These are phyloP conservation scores for Microcebus tavaratra DNA, from an alignment of 2,113 vertebrate genomes.

Conservation along the genomic window DNA sequence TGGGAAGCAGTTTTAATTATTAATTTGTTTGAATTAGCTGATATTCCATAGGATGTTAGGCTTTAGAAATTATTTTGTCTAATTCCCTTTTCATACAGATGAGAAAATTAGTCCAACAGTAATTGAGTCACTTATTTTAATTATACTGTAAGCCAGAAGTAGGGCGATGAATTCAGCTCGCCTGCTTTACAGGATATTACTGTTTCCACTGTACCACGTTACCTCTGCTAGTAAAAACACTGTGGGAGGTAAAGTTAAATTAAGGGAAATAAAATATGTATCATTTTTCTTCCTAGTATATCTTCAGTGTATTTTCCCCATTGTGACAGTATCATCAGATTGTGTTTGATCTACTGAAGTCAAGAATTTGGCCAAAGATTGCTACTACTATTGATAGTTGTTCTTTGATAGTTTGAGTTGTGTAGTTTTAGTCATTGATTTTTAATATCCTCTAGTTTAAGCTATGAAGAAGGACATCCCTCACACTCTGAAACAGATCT, in stretches of 20 bases:
- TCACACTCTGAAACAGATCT: slow-evolving; percentile 94
- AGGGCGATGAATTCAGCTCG: neutral
- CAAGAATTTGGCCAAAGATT: slow-evolving; percentile 23
- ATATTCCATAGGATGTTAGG: neutral
- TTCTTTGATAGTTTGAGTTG: slow-evolving; percentile 22
- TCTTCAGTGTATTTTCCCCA: neutral
- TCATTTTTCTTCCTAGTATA: neutral
- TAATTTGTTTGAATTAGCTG: slow-evolving; percentile 20
- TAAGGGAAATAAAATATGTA: neutral
- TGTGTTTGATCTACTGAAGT: neutral
- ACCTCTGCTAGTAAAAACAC: neutral
- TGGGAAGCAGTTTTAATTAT: slow-evolving; percentile 30
- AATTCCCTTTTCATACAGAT: neutral
- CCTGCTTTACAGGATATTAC: neutral
- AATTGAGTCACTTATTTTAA: neutral
- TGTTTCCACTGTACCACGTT: neutral
- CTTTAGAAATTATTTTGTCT: neutral
- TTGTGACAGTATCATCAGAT: neutral
- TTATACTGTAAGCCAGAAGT: neutral
- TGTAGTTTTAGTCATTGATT: slow-evolving; percentile 68
- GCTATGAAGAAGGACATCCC: slow-evolving; percentile 93
- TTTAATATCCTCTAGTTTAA: slow-evolving; percentile 88
- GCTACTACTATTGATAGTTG: neutral
- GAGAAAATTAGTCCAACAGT: neutral
- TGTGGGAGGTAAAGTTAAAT: neutral